Evolutionary conservation across 2,113 vertebrate genomes (phyloP).

Genomic region (Oryzias celebensis): DNA sequence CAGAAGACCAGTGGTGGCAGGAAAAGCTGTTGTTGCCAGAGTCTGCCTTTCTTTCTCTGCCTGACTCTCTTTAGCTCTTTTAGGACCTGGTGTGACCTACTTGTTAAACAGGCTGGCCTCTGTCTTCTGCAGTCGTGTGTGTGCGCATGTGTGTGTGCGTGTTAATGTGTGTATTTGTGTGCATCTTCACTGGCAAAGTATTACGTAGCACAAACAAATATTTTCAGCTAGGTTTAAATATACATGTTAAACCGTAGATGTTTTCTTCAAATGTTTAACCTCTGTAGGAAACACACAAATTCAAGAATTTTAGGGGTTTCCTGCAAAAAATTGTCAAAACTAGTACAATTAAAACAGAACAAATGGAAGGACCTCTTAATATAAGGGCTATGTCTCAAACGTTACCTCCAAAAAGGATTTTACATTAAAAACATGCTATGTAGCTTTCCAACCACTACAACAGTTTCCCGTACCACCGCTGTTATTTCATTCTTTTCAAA

Average conservation of each 20-base stretch:
- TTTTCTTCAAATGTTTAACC: conserved; percentile 1
- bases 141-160: conserved; percentile 39
- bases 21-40: conserved; percentile 26
- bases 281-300: conserved; percentile 1
- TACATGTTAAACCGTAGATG: not conserved
- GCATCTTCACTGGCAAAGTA: conserved; percentile 48
- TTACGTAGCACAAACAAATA: conserved; percentile 22
- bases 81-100: conserved; percentile 72
- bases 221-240: not conserved
- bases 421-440: too few species aligned
- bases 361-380: too few species aligned
- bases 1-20: conserved; percentile 22
- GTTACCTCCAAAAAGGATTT: too few species aligned
- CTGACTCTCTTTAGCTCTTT: conserved; percentile 28
- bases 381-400: too few species aligned
- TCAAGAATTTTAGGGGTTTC: conserved; percentile 5
- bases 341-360: not conserved
- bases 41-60: conserved; percentile 24
- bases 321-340: not conserved
- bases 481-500: too few species aligned
- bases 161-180: conserved; percentile 39
- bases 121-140: conserved; percentile 73
- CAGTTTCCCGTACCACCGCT: too few species aligned
- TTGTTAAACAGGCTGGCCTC: conserved; percentile 76
- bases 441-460: too few species aligned